Evolutionary conservation across 2,797 vertebrate species (phyloP).

Genomic region (Malacoctenus gilli): DNA sequence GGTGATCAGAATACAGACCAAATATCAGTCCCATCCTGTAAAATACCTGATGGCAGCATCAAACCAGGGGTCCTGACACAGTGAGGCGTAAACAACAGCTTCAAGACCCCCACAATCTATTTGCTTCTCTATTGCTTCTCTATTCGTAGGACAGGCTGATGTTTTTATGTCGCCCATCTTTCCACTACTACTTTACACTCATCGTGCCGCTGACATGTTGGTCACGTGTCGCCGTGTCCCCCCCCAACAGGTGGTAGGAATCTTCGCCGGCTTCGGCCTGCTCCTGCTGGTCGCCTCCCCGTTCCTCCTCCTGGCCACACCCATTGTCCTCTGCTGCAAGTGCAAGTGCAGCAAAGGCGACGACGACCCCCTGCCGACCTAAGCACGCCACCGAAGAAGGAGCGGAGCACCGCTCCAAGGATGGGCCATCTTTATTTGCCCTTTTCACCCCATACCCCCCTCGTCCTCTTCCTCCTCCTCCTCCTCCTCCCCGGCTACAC

Average conservation of each 20-base stretch:
- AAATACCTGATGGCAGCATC: no score
- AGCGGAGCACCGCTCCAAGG: slow-evolving; percentile 39
- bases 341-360: slow-evolving; percentile 99
- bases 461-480: background rate
- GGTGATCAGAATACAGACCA: no score
- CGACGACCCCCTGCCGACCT: slow-evolving; percentile 95
- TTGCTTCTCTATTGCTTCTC: no score
- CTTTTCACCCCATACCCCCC: slow-evolving; percentile 48
- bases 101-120: no score
- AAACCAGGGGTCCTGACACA: no score
- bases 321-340: slow-evolving; percentile 97
- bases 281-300: slow-evolving; percentile 96
- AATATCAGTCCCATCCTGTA: no score
- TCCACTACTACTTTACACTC: no score
- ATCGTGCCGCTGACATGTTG: no score
- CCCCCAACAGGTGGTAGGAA: slow-evolving; percentile 91
- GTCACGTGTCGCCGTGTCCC: no score
- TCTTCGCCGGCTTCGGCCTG: slow-evolving; percentile 97
- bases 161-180: no score
- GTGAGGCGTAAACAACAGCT: no score
- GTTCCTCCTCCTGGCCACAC: slow-evolving; percentile 95
- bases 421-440: slow-evolving; percentile 55
- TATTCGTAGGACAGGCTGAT: no score
- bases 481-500: slow-evolving; percentile 23
- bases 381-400: slow-evolving; percentile 55